These are phyloP conservation scores for Castor canadensis DNA, from an alignment of 2,113 vertebrate species.

Conservation along the genomic window DNA sequence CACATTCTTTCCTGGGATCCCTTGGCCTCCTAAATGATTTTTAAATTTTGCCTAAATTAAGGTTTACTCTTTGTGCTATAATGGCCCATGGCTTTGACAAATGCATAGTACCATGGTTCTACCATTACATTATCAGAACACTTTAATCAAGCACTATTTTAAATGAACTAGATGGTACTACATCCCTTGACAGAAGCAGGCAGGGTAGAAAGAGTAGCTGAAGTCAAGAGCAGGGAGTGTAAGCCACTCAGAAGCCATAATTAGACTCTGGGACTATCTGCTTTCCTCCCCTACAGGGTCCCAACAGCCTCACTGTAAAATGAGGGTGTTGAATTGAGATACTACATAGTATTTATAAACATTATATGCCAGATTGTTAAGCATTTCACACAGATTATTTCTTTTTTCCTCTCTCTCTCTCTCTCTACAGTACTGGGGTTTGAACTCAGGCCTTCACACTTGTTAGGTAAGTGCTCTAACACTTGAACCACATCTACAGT, in stretches of 20 bases:
- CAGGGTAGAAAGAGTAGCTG: not conserved
- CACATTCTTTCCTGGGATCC: not conserved
- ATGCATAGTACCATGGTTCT: not conserved
- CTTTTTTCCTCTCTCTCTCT: too few species aligned
- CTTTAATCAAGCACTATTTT: slow-evolving; percentile 32
- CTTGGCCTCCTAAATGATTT: not conserved
- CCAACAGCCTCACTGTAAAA: slow-evolving; percentile 21
- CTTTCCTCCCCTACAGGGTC: not conserved
- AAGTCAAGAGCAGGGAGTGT: slow-evolving; percentile 2
- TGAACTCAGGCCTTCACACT: too few species aligned
- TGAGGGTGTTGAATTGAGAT: not conserved
- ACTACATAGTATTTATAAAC: slow-evolving; percentile 31
- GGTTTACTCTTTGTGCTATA: not conserved
- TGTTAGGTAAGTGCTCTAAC: too few species aligned
- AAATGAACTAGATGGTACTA: slow-evolving; percentile 38
- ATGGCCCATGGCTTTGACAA: not conserved
- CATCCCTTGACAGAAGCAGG: not conserved
- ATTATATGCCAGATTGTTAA: not conserved
- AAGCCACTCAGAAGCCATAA: not conserved
- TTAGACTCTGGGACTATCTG: not conserved
- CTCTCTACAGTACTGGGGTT: too few species aligned
- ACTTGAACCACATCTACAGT: too few species aligned
- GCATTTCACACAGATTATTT: not conserved
- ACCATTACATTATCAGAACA: not conserved
- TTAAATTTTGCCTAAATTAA: not conserved